Evolutionary conservation across 2,113 vertebrate genomes (phyloP), one percentile per base, ranked within the genome.

Genomic region (Upupa epops): DNA sequence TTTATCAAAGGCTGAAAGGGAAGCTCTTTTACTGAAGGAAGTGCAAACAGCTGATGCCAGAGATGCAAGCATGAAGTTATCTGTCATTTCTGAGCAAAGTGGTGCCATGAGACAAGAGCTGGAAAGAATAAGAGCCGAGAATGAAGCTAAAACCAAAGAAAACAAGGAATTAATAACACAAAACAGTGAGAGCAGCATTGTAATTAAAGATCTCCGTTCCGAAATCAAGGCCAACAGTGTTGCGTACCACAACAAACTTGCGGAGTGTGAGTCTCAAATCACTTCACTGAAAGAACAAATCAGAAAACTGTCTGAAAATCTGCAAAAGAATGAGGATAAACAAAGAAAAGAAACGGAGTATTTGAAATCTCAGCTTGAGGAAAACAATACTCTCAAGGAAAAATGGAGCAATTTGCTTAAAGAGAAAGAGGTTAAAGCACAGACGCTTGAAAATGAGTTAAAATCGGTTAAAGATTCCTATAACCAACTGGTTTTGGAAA

Each of bases 11-110:
- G 96, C 97, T 11, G 97, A 98, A 66, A 97, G 96, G 55, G 98
- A 98, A 87, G 87, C 93, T 48, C 70, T 55, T 52, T 90, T 98
- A 17, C 86, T 98, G 45, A 96, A 96, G 96, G 98, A 98, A 74
- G 97, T 98, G 0, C 98, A 98, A 93, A 98, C 78, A 64, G 97
- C 98, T 34, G 98, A 98, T 75, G 95, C 98, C 72, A 97, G 96
- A 64, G 83, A 93, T 55, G 94, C 98, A 40, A 98, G 98, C 2
- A 1, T 55, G 64, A 98, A 96, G 68, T 96, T 98, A 18, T 93
- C 97, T 15, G 95, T 96, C 77, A 96, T 98, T 83, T 94, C 97
- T 17, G 98, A 97, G 70, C 97, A 97, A 19, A 95, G 97, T 21
- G 96, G 96, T 76, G 48, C 94, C 18, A 56, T 97, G 8, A 97